phyloP scores from a whole-genome alignment of 2,888 invertebrate genomes.

The Tortrix viridana region DNA sequence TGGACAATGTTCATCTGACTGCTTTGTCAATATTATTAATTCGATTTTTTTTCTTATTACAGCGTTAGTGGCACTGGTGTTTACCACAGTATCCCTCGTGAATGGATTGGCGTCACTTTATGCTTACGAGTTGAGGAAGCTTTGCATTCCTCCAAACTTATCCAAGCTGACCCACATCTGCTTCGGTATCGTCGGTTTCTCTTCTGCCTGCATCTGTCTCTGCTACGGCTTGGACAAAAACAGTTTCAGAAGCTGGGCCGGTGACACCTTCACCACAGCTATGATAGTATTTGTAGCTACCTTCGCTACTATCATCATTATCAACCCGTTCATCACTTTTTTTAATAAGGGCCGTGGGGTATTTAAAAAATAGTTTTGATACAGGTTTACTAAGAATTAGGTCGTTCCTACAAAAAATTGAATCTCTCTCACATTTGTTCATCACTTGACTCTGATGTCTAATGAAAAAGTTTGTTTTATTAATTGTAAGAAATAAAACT shows the following conservation, averaged over 20 bases:
- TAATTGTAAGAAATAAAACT: too few species aligned
- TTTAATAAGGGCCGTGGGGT: slow-evolving; percentile 44
- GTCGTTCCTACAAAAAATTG: too few species aligned
- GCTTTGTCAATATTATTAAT: neutral
- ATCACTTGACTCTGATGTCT: too few species aligned
- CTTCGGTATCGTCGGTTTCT: slow-evolving; percentile 57
- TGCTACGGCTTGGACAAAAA: slow-evolving; percentile 62
- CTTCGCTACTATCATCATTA: slow-evolving; percentile 52
- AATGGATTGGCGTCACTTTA: slow-evolving; percentile 57
- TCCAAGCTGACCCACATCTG: slow-evolving; percentile 58
- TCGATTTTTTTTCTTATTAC: slow-evolving; percentile 40
- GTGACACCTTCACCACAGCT: slow-evolving; percentile 46
- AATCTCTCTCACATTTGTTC: too few species aligned
- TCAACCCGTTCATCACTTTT: slow-evolving; percentile 58
- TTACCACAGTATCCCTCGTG: slow-evolving; percentile 52
- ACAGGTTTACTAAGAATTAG: too few species aligned
- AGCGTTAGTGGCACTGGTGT: slow-evolving; percentile 59
- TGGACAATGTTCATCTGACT: too few species aligned
- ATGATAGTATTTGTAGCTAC: slow-evolving; percentile 54
- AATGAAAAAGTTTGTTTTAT: too few species aligned
- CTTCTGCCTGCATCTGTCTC: slow-evolving; percentile 52
- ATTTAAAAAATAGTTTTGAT: slow-evolving; percentile 31
- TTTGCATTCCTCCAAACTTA: slow-evolving; percentile 47
- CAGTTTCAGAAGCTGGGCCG: slow-evolving; percentile 52
- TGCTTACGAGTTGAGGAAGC: slow-evolving; percentile 50